A percentile compares a stretch with the other conserved stretches of the same genome.
Conservation (phyloP, 1,140 invertebrate genomes). For the Dreissena polymorpha region DNA sequence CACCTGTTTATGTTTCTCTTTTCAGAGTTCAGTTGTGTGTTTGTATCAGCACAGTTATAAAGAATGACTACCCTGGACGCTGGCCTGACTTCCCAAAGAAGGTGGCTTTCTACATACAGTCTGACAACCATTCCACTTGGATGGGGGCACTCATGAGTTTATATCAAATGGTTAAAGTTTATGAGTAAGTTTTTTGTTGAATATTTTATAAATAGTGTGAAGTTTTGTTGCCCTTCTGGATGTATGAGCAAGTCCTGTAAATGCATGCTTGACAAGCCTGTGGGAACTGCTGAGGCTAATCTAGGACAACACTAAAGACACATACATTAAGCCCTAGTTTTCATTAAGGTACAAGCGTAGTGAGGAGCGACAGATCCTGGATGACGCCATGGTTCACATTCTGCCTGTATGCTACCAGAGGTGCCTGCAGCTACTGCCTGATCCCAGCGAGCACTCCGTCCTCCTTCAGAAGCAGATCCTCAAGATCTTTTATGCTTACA, state of each 20-base stretch:
- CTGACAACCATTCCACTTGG: slow-evolving; percentile 91
- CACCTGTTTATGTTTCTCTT: neutral
- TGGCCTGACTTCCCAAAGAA: slow-evolving; percentile 99
- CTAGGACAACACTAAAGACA: no score
- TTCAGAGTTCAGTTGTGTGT: slow-evolving; percentile 93
- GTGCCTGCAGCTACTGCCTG: slow-evolving; percentile 89
- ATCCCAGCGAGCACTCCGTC: slow-evolving; percentile 92
- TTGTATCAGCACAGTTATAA: slow-evolving; percentile 95
- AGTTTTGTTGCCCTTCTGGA: no score
- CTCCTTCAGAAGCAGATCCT: slow-evolving; percentile 97
- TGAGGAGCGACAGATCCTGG: slow-evolving; percentile 92
- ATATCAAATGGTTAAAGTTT: slow-evolving; percentile 97
- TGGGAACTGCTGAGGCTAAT: no score
- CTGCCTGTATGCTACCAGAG: slow-evolving; percentile 95
- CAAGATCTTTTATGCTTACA: slow-evolving; percentile 97
- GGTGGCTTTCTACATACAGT: slow-evolving; percentile 90
- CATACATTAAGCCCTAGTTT: no score
- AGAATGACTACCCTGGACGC: slow-evolving; percentile 96
- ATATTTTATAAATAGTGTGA: neutral
- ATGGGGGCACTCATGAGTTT: slow-evolving; percentile 94
- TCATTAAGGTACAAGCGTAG: slow-evolving; percentile 89
- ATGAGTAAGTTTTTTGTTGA: slow-evolving; percentile 85
- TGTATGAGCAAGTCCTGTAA: no score
- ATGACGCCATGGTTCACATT: slow-evolving; percentile 96
- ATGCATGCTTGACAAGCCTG: no score